Evolutionary conservation across 2,888 invertebrate genomes (phyloP).

Genomic region (Cylloceria caligata): DNA sequence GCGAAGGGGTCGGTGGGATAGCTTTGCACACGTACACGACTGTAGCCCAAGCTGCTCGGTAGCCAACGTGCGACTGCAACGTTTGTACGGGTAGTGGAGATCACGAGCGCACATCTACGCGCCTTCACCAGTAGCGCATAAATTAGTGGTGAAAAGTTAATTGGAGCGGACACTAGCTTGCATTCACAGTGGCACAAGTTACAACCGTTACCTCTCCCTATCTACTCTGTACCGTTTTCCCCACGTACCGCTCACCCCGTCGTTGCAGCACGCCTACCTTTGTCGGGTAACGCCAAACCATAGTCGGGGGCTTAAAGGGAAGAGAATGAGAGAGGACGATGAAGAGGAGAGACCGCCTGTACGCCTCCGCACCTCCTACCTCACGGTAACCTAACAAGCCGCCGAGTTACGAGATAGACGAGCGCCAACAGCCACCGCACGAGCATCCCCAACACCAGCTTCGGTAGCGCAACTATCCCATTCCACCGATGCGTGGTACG

Average conservation of each 20-base stretch:
- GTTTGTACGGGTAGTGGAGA: constrained; percentile 55
- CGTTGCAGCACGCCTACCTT: background rate
- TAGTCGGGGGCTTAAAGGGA: constrained; percentile 26
- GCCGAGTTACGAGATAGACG: constrained; percentile 54
- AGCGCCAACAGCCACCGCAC: constrained; percentile 49
- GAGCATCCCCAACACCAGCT: constrained; percentile 63
- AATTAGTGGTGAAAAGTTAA: constrained; percentile 84
- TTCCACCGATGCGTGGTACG: constrained; percentile 17
- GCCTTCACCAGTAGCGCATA: constrained; percentile 75
- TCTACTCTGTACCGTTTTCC: constrained; percentile 6
- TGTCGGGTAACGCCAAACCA: constrained; percentile 2
- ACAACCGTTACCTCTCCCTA: constrained; percentile 70
- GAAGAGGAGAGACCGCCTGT: constrained; percentile 50
- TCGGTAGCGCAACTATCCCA: constrained; percentile 32
- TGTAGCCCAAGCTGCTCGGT: constrained; percentile 33
- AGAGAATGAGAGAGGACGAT: constrained; percentile 33
- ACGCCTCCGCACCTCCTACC: constrained; percentile 63
- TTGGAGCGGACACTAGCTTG: constrained; percentile 82
- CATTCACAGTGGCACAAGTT: constrained; percentile 82
- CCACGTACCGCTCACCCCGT: background rate
- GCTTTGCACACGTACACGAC: constrained; percentile 40
- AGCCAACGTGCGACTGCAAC: background rate
- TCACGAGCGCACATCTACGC: constrained; percentile 63
- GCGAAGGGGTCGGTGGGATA: constrained; percentile 20
- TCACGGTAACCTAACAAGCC: constrained; percentile 65